phyloP scores from a whole-genome alignment of 1,140 invertebrate species.

The Trinorchestia longiramus region DNA sequence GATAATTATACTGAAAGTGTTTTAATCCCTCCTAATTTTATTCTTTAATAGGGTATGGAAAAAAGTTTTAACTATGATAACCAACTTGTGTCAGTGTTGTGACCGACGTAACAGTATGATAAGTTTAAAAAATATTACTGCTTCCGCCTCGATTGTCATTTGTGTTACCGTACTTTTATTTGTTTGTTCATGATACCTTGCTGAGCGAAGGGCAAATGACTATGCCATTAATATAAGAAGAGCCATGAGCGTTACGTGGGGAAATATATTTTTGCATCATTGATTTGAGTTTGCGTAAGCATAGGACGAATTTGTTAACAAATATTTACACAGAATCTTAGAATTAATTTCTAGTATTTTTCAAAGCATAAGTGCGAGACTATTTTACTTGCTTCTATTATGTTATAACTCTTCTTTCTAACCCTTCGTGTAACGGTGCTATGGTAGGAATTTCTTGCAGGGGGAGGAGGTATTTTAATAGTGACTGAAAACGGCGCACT shows the following conservation, averaged over 20 bases:
- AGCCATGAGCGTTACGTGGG: background rate
- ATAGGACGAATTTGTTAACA: background rate
- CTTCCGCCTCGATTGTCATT: background rate
- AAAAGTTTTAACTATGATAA: background rate
- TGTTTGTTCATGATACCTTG: background rate
- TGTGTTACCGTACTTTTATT: background rate
- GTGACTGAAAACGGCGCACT: background rate
- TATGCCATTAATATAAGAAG: background rate
- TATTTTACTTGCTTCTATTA: background rate
- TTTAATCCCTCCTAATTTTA: background rate
- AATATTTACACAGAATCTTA: background rate
- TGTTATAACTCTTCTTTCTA: background rate
- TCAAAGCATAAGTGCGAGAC: background rate
- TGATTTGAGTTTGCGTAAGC: background rate
- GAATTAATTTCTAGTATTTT: background rate
- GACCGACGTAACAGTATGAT: background rate
- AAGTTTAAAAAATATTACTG: background rate
- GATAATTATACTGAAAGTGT: background rate
- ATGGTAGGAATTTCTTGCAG: background rate
- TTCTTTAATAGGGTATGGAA: background rate
- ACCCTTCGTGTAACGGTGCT: background rate
- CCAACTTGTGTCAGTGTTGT: background rate
- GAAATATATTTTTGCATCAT: background rate
- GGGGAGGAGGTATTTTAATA: background rate
- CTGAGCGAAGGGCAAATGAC: background rate